phyloP scores from a whole-genome alignment of 2,888 invertebrate species.

The Lysandra coridon region DNA sequence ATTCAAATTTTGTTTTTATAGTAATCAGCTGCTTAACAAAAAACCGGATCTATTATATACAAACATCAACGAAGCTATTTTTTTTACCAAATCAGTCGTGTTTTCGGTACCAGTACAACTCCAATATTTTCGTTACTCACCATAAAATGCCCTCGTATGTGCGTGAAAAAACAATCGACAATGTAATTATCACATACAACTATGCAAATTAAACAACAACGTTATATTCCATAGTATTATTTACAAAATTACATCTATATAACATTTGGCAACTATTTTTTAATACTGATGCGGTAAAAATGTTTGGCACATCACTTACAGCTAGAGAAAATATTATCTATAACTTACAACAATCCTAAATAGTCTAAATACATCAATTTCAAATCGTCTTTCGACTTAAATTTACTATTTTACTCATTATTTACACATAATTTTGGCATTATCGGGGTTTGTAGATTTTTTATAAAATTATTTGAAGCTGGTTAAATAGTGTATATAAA shows the following conservation, averaged over 20 bases:
- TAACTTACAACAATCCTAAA: conserved; percentile 59
- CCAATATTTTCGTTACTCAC: conserved; percentile 56
- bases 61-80: background rate
- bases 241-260: conserved; percentile 62
- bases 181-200: conserved; percentile 56
- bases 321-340: conserved; percentile 71
- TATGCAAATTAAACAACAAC: conserved; percentile 49
- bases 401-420: conserved; percentile 54
- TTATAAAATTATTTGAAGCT: conserved; percentile 19
- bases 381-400: conserved; percentile 76
- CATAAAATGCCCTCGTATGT: conserved; percentile 69
- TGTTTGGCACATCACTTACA: conserved; percentile 75
- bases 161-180: conserved; percentile 72
- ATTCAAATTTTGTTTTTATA: background rate
- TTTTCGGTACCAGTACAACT: conserved; percentile 34
- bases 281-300: conserved; percentile 81
- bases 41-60: background rate
- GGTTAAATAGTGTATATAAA: background rate
- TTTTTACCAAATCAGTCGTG: background rate
- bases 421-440: conserved; percentile 68
- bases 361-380: conserved; percentile 73
- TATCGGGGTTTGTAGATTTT: conserved; percentile 55
- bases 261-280: conserved; percentile 73
- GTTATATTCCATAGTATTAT: conserved; percentile 61
- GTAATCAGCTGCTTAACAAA: background rate